Evolutionary conservation across 2,113 vertebrate genomes (phyloP), one percentile per base, ranked within the genome.

Genomic region (Nothocercus nigrocapillus): DNA sequence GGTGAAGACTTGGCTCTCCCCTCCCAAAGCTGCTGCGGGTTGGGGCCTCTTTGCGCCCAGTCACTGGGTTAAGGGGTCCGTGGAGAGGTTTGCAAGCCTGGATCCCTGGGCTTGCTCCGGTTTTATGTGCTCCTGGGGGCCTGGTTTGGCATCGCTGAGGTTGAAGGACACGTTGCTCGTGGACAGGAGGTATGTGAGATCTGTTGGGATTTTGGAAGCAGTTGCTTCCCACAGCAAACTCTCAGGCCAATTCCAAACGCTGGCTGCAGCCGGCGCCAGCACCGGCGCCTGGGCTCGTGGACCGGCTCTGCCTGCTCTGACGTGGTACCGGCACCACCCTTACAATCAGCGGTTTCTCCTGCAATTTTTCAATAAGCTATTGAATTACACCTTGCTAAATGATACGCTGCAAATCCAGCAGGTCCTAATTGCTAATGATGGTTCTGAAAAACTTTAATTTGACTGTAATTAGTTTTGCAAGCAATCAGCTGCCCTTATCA

Each of bases 391-490:
- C 82, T 96, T 94, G 94, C 85, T 69, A 90, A 96, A 94, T 96
- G 91, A 95, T 91, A 72, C 42, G 49, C 89, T 94, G 92, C 82
- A 80, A 86, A 88, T 84, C 87, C 89, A 94, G 88, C 87, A 36
- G 79, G 91, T 95, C 83, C 94, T 97, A 94, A 97, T 97, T 97
- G 95, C 88, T 78, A 91, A 93, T 95, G 89, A 96, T 94, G 93
- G 96, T 93, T 97, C 96, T 93, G 90, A 94, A 96, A 86, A 95
- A 92, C 88, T 96, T 94, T 96, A 93, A 95, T 97, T 92, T 96
- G 92, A 93, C 90, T 96, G 53, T 96, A 94, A 97, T 97, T 97
- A 97, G 94, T 82, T 89, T 96, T 96, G 95, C 88, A 97, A 97
- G 96, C 97, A 97, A 84, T 96, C 94, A 97, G 81, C 91, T 96